phyloP scores from a whole-genome alignment of 2,797 vertebrate genomes.

The Melanotaenia parkinsoni region DNA sequence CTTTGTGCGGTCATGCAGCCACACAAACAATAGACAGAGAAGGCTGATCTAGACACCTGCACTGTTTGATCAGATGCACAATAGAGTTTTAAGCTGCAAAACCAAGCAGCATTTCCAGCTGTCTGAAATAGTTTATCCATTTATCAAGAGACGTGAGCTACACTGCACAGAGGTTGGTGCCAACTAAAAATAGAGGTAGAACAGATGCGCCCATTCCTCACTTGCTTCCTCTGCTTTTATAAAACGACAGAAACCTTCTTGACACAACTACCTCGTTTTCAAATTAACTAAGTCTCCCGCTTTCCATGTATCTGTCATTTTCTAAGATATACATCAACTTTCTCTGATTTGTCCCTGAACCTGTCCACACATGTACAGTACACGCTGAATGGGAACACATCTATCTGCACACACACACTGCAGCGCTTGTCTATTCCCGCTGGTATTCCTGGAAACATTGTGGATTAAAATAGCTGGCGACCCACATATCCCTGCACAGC shows the following conservation, averaged over 20 bases:
- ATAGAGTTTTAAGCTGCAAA: not conserved
- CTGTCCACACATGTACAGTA: not conserved
- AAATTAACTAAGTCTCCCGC: not conserved
- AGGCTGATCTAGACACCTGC: not conserved
- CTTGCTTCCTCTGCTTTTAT: not conserved
- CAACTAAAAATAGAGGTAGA: not conserved
- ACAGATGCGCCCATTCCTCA: not conserved
- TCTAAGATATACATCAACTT: not conserved
- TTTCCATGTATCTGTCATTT: not conserved
- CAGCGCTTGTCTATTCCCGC: slow-evolving; percentile 75
- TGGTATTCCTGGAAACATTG: slow-evolving; percentile 79
- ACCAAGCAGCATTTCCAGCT: not conserved
- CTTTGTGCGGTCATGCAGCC: slow-evolving; percentile 15
- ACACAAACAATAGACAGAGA: slow-evolving; percentile 14
- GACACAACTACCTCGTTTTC: not conserved
- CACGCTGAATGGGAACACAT: slow-evolving; percentile 18
- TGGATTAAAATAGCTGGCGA: slow-evolving; percentile 84
- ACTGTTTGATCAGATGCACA: slow-evolving; percentile 7
- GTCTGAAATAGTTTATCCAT: slow-evolving; percentile 2
- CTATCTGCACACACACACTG: slow-evolving; percentile 24
- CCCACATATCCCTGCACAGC: slow-evolving; percentile 76
- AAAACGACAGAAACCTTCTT: slow-evolving; percentile 5
- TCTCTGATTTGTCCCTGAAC: not conserved
- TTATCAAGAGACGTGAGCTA: not conserved
- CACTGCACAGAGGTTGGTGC: not conserved